Conservation (phyloP, 2,113 vertebrate genomes). For the Myocastor coypus region DNA sequence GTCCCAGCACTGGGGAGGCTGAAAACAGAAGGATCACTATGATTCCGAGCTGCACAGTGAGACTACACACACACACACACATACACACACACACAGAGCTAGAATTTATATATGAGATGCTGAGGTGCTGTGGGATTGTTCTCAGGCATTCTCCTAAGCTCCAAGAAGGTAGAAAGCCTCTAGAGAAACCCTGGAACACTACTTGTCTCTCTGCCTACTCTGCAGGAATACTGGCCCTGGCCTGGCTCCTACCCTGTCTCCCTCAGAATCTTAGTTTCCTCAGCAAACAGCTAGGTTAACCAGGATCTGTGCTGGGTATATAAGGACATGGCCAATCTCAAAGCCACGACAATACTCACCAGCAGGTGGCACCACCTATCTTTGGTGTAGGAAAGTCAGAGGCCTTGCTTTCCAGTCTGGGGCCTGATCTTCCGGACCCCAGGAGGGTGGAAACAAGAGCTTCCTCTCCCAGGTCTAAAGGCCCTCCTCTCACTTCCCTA, state of each 20-base stretch:
- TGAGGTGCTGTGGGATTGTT: not conserved
- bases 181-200: not conserved
- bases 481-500: not conserved
- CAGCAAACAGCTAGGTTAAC: fast-evolving
- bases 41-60: too few relatives aligned
- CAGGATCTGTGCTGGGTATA: not conserved
- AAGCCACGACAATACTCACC: not conserved
- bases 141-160: not conserved
- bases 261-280: not conserved
- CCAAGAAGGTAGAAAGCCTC: not conserved
- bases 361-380: constrained; percentile 6
- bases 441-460: not conserved
- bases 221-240: not conserved
- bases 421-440: not conserved
- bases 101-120: too few relatives aligned
- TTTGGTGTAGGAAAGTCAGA: not conserved
- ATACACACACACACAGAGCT: too few relatives aligned
- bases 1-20: too few relatives aligned
- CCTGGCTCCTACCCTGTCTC: too few relatives aligned
- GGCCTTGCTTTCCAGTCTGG: not conserved
- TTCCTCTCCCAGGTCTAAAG: not conserved
- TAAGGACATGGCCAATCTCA: not conserved
- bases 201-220: too few relatives aligned
- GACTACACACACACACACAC: too few relatives aligned
- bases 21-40: too few relatives aligned